These are phyloP conservation scores for Eueides isabella DNA, from an alignment of 1,140 invertebrate genomes.

Conservation along the genomic window DNA sequence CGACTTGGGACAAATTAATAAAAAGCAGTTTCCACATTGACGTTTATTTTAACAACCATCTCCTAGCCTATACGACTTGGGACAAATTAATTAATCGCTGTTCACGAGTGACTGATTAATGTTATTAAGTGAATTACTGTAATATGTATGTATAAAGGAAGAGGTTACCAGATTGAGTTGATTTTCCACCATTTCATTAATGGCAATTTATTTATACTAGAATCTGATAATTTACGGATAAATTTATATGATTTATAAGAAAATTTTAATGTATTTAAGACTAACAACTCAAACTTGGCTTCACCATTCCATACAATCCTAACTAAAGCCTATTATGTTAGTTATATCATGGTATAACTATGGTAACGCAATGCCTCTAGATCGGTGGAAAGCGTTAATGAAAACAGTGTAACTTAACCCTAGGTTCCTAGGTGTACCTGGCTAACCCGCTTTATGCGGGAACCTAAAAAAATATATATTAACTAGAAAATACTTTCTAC, in stretches of 20 bases:
- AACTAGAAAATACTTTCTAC: not conserved
- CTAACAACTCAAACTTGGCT: no score
- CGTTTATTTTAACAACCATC: not conserved
- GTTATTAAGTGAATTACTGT: slow-evolving; percentile 8
- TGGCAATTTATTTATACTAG: not conserved
- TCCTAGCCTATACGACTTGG: not conserved
- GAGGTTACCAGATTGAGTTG: not conserved
- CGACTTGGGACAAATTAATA: slow-evolving; percentile 7
- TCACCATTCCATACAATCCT: no score
- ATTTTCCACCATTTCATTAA: not conserved
- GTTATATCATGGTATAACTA: no score
- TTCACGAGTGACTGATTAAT: slow-evolving; percentile 10
- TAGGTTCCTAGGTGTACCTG: no score
- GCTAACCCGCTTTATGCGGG: no score
- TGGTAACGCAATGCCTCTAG: no score
- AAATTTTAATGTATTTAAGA: no score
- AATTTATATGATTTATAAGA: no score
- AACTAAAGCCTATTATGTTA: no score
- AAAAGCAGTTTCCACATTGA: not conserved
- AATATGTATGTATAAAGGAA: not conserved
- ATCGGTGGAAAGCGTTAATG: no score
- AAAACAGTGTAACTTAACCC: no score
- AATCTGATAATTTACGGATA: not conserved
- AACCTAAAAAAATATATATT: no score
- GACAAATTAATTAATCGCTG: slow-evolving; percentile 6